Base-by-base conservation (phyloP, 1,140 invertebrate species). In the Hypsibius dujardini region DNA sequence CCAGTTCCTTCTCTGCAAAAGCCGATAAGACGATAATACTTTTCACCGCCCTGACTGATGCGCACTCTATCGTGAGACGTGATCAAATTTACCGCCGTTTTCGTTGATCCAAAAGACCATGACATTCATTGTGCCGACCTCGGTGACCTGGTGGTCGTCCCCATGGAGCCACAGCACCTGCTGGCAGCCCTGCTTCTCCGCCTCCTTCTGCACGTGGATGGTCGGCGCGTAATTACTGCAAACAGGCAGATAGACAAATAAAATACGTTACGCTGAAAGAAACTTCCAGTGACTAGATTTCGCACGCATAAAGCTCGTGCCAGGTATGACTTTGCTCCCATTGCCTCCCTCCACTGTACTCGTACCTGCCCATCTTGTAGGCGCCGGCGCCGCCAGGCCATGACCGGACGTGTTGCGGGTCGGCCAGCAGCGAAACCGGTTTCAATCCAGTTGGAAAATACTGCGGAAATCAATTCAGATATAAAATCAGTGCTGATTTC, bases 81-180 rank as follows among this genome's bases (percentile, higher is more conserved):
- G 42, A 50, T 2, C 28, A 28, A 28, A 72, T 77, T 80, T 82
- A 94, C 94, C 92, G 86, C 92, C 92, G 77, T 90, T 81, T 71
- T 92, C 86, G 78, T 97, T 92, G 72, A 87, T 84, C 78, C 87
- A 88, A 76, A 89, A 86, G 74, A 95, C 84, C 77, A 98, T 97
- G 69, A 99, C 86, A 77, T 99, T 99, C 96, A 99, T 99, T 3
- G 95, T 92, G 59, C 96, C 96, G 67, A 92, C 93, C 84, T 99
- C 96, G 0, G 96, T 98, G 1, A 99, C 76, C 78, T 95, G 85
- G 78, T 95, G 86, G 77, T 99, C 87, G 1, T 92, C 86, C 3
- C 95, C 95, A 80, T 88, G 97, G 2, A 99, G 81, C 96, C 96
- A 99, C 2, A 99, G 79, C 1, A 97, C 92, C 83, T 98, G 95